A percentile compares a stretch with the other conserved stretches of the same genome.
Evolutionary conservation across 2,113 vertebrate genomes (phyloP).

Genomic region (Coryphaenoides rupestris): DNA sequence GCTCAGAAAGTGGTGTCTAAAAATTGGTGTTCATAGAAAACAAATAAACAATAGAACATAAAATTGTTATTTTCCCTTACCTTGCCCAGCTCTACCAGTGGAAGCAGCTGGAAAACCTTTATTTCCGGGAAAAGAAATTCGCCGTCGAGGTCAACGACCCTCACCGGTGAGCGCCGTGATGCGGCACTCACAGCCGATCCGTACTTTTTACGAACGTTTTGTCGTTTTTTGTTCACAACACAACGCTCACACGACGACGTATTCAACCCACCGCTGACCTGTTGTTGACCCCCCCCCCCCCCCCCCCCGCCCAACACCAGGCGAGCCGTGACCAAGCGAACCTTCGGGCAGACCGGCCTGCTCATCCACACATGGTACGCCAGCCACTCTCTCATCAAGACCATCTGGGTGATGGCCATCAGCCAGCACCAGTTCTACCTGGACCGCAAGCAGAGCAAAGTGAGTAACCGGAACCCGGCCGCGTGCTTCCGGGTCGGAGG

Average conservation of each 20-base stretch:
- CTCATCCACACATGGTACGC: conserved; percentile 99
- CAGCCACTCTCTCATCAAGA: conserved; percentile 93
- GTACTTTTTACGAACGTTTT: too few relatives aligned
- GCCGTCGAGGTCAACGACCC: conserved; percentile 97
- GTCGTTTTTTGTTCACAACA: too few relatives aligned
- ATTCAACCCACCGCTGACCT: too few relatives aligned
- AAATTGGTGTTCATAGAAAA: too few relatives aligned
- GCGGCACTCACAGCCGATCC: too few relatives aligned
- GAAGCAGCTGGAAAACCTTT: conserved; percentile 97
- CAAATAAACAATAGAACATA: too few relatives aligned
- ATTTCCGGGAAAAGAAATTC: conserved; percentile 98
- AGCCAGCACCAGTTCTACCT: conserved; percentile 99
- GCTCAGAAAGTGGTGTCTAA: too few relatives aligned
- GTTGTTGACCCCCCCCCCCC: too few relatives aligned
- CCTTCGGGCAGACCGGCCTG: conserved; percentile 91
- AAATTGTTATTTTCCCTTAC: not conserved
- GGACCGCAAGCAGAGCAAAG: conserved; percentile 98
- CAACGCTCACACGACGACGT: too few relatives aligned
- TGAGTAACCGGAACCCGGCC: conserved; percentile 69
- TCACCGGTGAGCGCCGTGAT: conserved; percentile 78
- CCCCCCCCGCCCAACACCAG: too few relatives aligned
- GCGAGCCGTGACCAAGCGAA: conserved; percentile 90
- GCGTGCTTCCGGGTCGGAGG: not conserved
- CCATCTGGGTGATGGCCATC: conserved; percentile 99
- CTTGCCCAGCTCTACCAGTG: conserved; percentile 88